Evolutionary conservation across 1,140 invertebrate species (phyloP).

Genomic region (Rhysida immarginata): DNA sequence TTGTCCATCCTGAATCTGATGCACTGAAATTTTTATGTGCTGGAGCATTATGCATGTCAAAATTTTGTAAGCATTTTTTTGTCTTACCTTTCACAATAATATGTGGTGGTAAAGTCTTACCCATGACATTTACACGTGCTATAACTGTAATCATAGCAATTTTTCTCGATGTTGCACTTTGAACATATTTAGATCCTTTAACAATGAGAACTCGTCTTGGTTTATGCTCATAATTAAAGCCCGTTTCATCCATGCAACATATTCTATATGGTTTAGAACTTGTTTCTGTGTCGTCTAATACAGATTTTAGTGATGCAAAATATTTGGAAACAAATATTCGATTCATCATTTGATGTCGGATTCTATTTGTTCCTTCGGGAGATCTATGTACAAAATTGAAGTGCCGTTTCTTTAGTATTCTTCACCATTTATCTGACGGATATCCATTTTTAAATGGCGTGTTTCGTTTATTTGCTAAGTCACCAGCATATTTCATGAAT

Average conservation of each 20-base stretch:
- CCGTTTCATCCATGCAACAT: not conserved
- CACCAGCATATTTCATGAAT: too few species aligned
- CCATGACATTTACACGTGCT: not conserved
- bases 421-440: slow-evolving; percentile 1
- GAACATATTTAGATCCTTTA: not conserved
- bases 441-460: too few species aligned
- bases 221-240: too few species aligned
- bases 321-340: not conserved
- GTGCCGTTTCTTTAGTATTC: not conserved
- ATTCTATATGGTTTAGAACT: not conserved
- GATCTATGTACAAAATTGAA: not conserved
- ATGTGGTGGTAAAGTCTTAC: not conserved
- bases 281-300: too few species aligned
- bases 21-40: not conserved
- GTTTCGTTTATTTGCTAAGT: not conserved
- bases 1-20: not conserved
- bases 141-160: not conserved
- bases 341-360: not conserved
- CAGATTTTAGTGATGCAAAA: not conserved
- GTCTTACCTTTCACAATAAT: too few species aligned
- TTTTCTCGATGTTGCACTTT: not conserved
- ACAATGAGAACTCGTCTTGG: not conserved
- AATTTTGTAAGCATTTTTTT: not conserved
- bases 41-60: not conserved
- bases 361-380: not conserved